These are phyloP conservation scores for Cephus pygmeus DNA, from an alignment of 2,888 invertebrate genomes.

Conservation along the genomic window DNA sequence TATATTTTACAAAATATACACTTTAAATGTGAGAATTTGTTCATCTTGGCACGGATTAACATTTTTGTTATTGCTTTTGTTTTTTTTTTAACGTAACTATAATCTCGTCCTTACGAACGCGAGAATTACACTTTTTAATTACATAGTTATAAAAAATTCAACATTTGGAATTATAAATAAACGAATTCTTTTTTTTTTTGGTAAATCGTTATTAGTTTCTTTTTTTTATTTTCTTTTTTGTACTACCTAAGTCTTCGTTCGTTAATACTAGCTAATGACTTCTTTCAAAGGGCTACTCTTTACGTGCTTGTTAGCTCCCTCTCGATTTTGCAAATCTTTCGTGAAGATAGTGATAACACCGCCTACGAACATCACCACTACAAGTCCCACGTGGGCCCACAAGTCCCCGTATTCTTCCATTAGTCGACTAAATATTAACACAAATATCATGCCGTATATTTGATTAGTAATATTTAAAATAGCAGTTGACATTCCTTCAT, in stretches of 20 bases:
- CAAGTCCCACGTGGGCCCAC: slow-evolving; percentile 41
- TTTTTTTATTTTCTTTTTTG: background rate
- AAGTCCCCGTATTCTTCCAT: slow-evolving; percentile 38
- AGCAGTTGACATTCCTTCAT: slow-evolving; percentile 76
- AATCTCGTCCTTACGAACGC: background rate
- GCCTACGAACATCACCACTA: slow-evolving; percentile 32
- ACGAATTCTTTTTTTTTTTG: background rate
- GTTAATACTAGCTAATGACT: background rate
- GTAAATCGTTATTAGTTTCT: background rate
- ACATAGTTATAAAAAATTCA: background rate
- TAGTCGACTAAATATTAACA: slow-evolving; percentile 39
- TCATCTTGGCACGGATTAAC: background rate
- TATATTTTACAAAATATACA: background rate
- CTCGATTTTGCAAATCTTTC: slow-evolving; percentile 19
- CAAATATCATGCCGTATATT: slow-evolving; percentile 36
- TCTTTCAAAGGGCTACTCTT: slow-evolving; percentile 9
- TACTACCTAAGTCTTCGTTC: background rate
- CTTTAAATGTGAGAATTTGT: background rate
- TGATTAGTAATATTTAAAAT: slow-evolving; percentile 70
- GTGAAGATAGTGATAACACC: slow-evolving; percentile 12
- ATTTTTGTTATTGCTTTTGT: background rate
- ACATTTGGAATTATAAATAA: background rate
- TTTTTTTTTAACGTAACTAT: background rate
- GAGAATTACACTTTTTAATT: background rate
- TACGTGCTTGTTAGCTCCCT: slow-evolving; percentile 11